Evolutionary conservation across 2,113 vertebrate species (phyloP).

Genomic region (Hyperopisus bebe): DNA sequence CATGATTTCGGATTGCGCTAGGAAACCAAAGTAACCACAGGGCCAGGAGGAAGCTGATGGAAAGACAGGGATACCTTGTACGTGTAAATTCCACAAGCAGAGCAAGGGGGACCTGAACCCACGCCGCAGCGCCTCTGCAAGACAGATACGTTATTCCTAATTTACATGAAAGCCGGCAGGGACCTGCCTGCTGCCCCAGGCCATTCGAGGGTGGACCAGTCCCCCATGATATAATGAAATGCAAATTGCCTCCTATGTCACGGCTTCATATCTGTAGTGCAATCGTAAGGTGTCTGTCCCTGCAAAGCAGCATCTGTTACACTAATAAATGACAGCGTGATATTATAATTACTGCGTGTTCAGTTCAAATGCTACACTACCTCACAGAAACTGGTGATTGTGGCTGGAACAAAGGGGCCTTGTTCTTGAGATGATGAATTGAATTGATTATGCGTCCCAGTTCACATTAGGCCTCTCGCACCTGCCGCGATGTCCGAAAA

Average conservation of each 20-base stretch:
- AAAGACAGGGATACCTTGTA: neutral
- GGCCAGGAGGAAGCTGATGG: neutral
- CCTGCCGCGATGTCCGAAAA: conserved; percentile 1
- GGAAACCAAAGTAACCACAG: neutral
- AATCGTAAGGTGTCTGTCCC: neutral
- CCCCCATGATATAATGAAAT: neutral
- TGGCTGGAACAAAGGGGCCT: conserved; percentile 4
- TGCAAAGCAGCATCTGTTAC: neutral
- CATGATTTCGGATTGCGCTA: neutral
- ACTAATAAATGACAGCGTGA: conserved; percentile 5
- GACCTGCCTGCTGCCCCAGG: neutral
- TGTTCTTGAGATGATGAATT: conserved; percentile 9
- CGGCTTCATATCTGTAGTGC: neutral
- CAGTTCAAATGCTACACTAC: neutral
- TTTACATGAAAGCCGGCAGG: too few species aligned
- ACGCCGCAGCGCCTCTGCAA: neutral
- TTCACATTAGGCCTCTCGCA: conserved; percentile 10
- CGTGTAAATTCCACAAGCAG: neutral
- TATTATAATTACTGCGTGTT: conserved; percentile 5
- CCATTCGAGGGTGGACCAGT: neutral
- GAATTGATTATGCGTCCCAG: conserved; percentile 13
- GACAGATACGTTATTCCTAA: neutral
- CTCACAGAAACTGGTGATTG: neutral
- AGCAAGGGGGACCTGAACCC: neutral
- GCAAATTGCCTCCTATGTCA: neutral